These are phyloP conservation scores for Lamellibrachia satsuma DNA, from an alignment of 2,888 invertebrate genomes.

Conservation along the genomic window DNA sequence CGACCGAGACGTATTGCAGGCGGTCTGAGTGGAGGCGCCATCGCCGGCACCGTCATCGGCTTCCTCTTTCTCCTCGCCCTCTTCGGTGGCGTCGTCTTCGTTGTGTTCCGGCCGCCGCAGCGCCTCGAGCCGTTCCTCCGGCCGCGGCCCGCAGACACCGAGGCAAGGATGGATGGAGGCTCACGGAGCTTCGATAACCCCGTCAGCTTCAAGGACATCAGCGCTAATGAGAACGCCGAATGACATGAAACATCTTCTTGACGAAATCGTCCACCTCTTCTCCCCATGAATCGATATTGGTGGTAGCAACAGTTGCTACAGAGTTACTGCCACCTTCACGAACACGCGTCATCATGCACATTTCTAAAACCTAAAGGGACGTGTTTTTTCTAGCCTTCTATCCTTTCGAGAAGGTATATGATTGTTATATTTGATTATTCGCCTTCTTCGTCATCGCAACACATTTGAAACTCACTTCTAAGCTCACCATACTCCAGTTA, in stretches of 20 bases:
- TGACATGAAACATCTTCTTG: not conserved
- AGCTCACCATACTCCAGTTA: too few relatives aligned
- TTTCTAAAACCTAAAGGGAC: too few relatives aligned
- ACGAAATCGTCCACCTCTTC: too few relatives aligned
- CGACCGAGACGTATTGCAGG: not conserved
- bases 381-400: too few relatives aligned
- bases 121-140: not conserved
- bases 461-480: too few relatives aligned
- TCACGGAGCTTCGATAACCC: conserved; percentile 31
- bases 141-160: not conserved
- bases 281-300: not conserved
- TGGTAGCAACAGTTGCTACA: not conserved
- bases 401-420: too few relatives aligned
- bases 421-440: too few relatives aligned
- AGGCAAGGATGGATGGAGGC: not conserved
- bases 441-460: too few relatives aligned
- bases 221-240: not conserved
- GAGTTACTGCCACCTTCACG: too few relatives aligned
- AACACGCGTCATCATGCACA: too few relatives aligned
- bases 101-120: conserved; percentile 24
- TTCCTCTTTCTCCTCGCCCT: conserved; percentile 9
- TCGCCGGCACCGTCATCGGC: conserved; percentile 31
- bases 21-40: conserved; percentile 27
- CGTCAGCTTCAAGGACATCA: conserved; percentile 13
- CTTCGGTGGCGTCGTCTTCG: conserved; percentile 21